phyloP scores from a whole-genome alignment of 2,888 invertebrate genomes.

The Halictus quadricinctus region DNA sequence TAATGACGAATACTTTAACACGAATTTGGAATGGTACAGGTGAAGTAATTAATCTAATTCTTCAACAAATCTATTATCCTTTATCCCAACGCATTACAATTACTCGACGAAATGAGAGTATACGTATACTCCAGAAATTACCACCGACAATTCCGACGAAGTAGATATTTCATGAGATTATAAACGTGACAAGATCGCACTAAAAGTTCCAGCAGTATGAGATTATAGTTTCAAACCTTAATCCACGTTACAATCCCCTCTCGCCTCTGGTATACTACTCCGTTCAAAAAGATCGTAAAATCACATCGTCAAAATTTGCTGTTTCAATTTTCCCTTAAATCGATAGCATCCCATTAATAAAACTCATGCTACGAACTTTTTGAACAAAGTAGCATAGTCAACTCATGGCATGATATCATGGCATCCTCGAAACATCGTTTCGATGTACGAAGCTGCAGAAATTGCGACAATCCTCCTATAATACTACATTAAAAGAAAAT shows the following conservation, averaged over 20 bases:
- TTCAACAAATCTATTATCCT: background rate
- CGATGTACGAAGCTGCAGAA: no score
- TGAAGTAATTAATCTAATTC: background rate
- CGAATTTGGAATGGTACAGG: background rate
- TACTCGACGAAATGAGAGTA: background rate
- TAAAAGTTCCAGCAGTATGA: background rate
- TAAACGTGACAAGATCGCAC: conserved; percentile 6
- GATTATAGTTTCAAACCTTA: background rate
- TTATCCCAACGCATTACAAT: background rate
- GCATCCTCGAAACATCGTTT: background rate
- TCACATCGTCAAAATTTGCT: background rate
- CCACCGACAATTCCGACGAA: background rate
- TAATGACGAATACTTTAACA: background rate
- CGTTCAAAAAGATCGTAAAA: background rate
- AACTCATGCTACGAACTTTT: background rate
- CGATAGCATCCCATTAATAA: background rate
- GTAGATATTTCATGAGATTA: conserved; percentile 10
- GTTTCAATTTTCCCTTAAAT: background rate
- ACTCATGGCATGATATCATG: background rate
- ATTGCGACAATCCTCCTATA: background rate
- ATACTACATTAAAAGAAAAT: no score
- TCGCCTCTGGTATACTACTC: background rate
- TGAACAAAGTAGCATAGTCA: background rate
- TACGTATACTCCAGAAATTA: background rate
- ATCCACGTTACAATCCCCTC: background rate